A percentile compares a stretch with the other conserved stretches of the same genome.
Evolutionary conservation across 2,888 invertebrate species (phyloP).

Genomic region (Chaitophorus viminalis): DNA sequence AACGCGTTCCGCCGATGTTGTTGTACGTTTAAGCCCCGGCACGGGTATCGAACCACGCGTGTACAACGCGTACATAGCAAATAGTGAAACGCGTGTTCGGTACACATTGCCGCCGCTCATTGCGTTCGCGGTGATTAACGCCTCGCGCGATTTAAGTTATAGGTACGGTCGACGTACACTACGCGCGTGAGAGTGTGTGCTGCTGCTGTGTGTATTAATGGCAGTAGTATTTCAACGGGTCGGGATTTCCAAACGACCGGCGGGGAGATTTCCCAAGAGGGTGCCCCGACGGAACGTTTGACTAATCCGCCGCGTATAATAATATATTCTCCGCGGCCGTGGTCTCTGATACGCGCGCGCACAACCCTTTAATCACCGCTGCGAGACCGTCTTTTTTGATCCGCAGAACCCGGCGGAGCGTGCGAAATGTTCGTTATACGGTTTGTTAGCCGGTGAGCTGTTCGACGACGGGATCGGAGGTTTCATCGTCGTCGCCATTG

Average conservation of each 20-base stretch:
- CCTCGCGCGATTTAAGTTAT: background rate
- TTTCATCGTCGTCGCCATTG: background rate
- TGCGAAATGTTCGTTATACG: conserved; percentile 49
- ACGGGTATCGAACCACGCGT: background rate
- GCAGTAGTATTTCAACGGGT: background rate
- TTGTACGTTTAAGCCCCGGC: background rate
- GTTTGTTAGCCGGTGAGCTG: conserved; percentile 34
- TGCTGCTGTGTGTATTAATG: background rate
- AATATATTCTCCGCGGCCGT: background rate
- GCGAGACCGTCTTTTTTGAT: conserved; percentile 21
- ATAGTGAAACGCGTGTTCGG: background rate
- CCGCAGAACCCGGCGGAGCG: background rate
- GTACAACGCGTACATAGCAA: background rate
- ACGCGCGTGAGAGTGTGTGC: too few relatives aligned
- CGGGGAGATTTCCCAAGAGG: conserved; percentile 37
- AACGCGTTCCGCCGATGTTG: background rate
- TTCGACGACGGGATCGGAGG: background rate
- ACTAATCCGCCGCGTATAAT: conserved; percentile 1
- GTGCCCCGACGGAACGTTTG: background rate
- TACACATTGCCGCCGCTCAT: background rate
- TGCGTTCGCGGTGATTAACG: background rate
- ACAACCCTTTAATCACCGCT: conserved; percentile 18
- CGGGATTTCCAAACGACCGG: conserved; percentile 1
- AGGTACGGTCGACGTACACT: too few relatives aligned
- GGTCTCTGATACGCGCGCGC: background rate